Evolutionary conservation across 1,140 invertebrate genomes (phyloP), one percentile per base, ranked within the genome.

Genomic region (Phymastichus coffea): DNA sequence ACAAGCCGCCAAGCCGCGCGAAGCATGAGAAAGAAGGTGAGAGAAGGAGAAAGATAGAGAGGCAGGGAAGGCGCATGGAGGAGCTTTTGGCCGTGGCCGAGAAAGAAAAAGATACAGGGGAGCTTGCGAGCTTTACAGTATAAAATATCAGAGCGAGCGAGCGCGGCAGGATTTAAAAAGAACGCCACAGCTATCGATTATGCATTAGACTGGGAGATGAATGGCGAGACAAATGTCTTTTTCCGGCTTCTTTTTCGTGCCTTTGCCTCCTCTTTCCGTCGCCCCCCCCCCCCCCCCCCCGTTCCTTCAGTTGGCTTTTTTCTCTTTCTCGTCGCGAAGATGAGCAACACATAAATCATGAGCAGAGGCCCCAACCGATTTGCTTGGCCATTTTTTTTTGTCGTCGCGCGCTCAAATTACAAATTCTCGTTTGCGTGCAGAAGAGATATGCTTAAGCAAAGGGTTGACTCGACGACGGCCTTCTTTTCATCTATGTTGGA

Each of bases 151-250:
- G 28, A 33, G 28, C 6, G 12, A 33, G 28, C 37, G 19, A 9
- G 20, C 26, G 26, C 12, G n/a, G 44, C 43, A 15, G 15, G 26
- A 51, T 58, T 51, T 51, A 58, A 58, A n/a, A n/a, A 51, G 56
- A 51, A 37, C 38, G 8, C 8, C n/a, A 19, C 33, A 17, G 33
- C 30, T 58, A 58, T 58, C 47, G 56, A 58, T 58, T 58, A 58
- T 58, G 47, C 56, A 58, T 58, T 58, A 58, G 47, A 22, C 26
- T 14, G n/a, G 9, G 10, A 58, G 56, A 49, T 49, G 47, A 58
- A 51, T 49, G 56, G 56, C 10, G 47, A 58, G 56, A 52, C 56
- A 58, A 58, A 58, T 58, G 56, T 58, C 56, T 58, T 58, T 23
- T 57, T 58, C 56, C 56, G 56, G 37, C 38, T 30, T 41, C 47